Conservation (phyloP, 2,888 invertebrate genomes). For the Tetropium fuscum region DNA sequence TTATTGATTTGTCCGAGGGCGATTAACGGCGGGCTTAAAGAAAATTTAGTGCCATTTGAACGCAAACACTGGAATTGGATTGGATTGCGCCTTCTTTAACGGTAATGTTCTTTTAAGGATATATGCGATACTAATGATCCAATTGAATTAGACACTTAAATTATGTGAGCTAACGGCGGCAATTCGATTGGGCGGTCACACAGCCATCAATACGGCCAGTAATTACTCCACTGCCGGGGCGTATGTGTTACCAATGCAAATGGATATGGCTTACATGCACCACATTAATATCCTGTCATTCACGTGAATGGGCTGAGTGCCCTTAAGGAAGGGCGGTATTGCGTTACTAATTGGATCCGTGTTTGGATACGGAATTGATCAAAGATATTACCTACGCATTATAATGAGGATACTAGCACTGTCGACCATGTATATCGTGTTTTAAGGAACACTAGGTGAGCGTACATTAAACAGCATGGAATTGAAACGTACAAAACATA, state of each 20-base stretch:
- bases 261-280: constrained; percentile 1
- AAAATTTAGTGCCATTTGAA: constrained; percentile 12
- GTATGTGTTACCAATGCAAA: constrained; percentile 15
- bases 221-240: background rate
- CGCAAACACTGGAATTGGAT: constrained; percentile 13
- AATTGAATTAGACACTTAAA: constrained; percentile 63
- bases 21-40: constrained; percentile 10
- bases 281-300: constrained; percentile 11
- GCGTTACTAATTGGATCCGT: no score
- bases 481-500: no score
- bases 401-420: no score
- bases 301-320: no score
- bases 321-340: no score
- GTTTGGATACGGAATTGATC: no score
- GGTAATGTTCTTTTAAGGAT: constrained; percentile 59
- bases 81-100: constrained; percentile 16
- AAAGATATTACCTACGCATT: no score
- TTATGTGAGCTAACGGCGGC: constrained; percentile 60
- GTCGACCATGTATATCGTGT: no score
- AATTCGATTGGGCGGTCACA: constrained; percentile 59
- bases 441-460: no score
- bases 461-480: no score
- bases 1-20: background rate
- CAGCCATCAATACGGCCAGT: constrained; percentile 16
- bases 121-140: constrained; percentile 59